These are phyloP conservation scores for Porites rus DNA, from an alignment of 92 coral and sea anemone genomes.

Conservation along the genomic window DNA sequence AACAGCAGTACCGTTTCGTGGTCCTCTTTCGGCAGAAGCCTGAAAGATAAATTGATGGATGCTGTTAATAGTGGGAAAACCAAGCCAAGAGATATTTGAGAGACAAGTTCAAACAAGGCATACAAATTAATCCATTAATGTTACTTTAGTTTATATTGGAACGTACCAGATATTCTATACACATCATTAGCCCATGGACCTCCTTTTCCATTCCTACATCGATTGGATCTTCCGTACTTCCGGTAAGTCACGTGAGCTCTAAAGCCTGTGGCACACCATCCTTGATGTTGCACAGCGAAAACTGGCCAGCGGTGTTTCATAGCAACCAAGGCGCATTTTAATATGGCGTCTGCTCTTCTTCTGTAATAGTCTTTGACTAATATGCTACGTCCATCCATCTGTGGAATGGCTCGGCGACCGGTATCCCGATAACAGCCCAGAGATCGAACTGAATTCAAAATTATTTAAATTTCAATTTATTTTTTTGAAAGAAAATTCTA, in stretches of 20 bases:
- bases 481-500: neutral
- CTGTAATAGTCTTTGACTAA: slow-evolving; percentile 33
- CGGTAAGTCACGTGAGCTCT: slow-evolving; percentile 69
- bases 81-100: neutral
- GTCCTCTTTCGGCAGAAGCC: slow-evolving; percentile 48
- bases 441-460: slow-evolving; percentile 9
- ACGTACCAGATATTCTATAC: slow-evolving; percentile 51
- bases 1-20: slow-evolving; percentile 26
- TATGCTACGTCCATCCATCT: slow-evolving; percentile 37
- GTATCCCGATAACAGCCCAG: slow-evolving; percentile 35
- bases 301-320: slow-evolving; percentile 30
- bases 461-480: neutral
- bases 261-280: slow-evolving; percentile 63
- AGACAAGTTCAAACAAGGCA: neutral
- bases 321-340: slow-evolving; percentile 33
- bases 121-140: too few species aligned
- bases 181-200: slow-evolving; percentile 74
- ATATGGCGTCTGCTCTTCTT: slow-evolving; percentile 38
- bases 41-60: neutral
- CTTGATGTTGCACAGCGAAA: slow-evolving; percentile 64
- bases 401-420: slow-evolving; percentile 43
- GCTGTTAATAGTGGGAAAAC: too few species aligned
- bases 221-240: slow-evolving; percentile 63
- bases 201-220: slow-evolving; percentile 67
- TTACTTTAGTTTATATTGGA: too few species aligned